Evolutionary conservation across 2,888 invertebrate genomes (phyloP).

Genomic region (Chrysolina americana): DNA sequence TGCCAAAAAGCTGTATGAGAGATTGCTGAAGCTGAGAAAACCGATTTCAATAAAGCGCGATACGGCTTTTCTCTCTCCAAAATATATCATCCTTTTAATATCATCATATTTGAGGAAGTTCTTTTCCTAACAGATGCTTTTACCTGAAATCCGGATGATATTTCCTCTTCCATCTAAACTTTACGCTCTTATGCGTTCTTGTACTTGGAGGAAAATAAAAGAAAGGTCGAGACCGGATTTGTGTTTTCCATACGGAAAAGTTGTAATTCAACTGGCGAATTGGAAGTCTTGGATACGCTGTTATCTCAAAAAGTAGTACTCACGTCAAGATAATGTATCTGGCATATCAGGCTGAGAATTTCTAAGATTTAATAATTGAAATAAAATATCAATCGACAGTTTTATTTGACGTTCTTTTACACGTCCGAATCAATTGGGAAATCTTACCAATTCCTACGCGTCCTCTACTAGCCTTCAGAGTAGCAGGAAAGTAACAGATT

Average conservation of each 20-base stretch:
- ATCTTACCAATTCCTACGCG: no score
- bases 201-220: background rate
- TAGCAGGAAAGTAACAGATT: no score
- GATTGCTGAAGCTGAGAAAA: slow-evolving; percentile 16
- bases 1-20: slow-evolving; percentile 17
- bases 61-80: background rate
- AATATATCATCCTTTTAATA: slow-evolving; percentile 23
- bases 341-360: no score
- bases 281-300: no score
- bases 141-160: slow-evolving; percentile 12
- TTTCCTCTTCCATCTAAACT: background rate
- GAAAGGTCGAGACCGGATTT: background rate
- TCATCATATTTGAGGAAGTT: slow-evolving; percentile 31
- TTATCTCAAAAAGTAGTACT: no score
- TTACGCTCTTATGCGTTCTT: background rate
- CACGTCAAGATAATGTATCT: no score
- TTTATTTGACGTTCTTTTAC: no score
- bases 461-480: no score
- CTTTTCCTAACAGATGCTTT: slow-evolving; percentile 19
- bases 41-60: slow-evolving; percentile 20
- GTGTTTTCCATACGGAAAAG: background rate
- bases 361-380: no score
- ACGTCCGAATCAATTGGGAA: no score
- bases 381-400: background rate
- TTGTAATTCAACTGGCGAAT: background rate